Evolutionary conservation across 92 coral and sea anemone species (phyloP), one percentile per base, ranked within the genome.

Genomic region (Diadumene lineata): DNA sequence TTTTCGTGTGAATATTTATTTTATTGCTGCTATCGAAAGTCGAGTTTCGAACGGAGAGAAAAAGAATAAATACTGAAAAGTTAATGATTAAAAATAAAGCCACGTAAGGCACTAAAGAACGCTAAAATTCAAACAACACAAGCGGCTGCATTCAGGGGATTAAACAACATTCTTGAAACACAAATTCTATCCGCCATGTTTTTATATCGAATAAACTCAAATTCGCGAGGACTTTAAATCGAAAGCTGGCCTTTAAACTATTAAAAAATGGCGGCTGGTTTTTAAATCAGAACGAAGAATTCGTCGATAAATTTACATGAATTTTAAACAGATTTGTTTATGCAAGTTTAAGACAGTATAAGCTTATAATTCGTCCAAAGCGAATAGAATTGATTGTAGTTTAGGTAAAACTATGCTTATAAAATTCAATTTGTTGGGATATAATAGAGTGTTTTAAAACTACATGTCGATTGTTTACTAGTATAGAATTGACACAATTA

Each of bases 41-140:
- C 48, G 60, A 53, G 60, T 53, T 53, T 53, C 64, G 64, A 58
- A 58, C 22, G 23, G 17, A 58, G 26, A 38, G 6, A 4, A 6
- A 38, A 38, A 13, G 48, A 38, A 38, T 38, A 38, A 38, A 38
- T 38, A 38, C 6, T 4, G 7, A 6, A n/a, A 38, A 38, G 13
- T 38, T 38, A 38, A 38, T 38, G 13, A 38, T 38, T 38, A 38
- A 57, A 33, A 69, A 21, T 31, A 27, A 23, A 57, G 48, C 38
- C 77, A 72, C 77, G 77, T 72, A 56, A 56, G 55, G 13, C 8
- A 17, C 77, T 33, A 23, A 34, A 51, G 66, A 72, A 72, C 77
- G 77, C 77, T 62, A 43, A 31, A 58, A 51, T 58, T 66, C 38
- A 72, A 72, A 53, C 65, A 61, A 27, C 22, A 53, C 33, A 32